phyloP scores from a whole-genome alignment of 2,113 vertebrate genomes.

The Psilopogon haemacephalus region DNA sequence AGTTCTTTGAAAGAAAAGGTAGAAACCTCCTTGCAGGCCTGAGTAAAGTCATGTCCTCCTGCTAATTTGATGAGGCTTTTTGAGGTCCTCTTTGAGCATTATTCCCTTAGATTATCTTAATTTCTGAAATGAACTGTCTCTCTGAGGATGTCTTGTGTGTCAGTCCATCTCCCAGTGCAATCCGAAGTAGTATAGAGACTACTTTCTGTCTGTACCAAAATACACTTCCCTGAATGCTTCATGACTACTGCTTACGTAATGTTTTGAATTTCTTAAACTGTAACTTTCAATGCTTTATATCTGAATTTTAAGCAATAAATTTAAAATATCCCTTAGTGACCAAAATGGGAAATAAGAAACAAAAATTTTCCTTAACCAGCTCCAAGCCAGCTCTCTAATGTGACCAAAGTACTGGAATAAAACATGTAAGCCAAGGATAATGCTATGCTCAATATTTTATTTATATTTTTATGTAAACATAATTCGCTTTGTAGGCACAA shows the following conservation, averaged over 20 bases:
- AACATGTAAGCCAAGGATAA: background rate
- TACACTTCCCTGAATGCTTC: background rate
- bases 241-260: background rate
- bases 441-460: conserved; percentile 91
- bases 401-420: background rate
- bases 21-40: background rate
- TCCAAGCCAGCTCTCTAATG: background rate
- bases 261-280: background rate
- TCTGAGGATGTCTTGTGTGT: background rate
- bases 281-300: background rate
- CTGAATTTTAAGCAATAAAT: background rate
- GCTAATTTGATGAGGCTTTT: background rate
- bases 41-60: background rate
- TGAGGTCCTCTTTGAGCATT: background rate
- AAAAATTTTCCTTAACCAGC: background rate
- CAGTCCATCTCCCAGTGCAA: background rate
- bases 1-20: background rate
- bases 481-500: conserved; percentile 87
- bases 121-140: background rate
- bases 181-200: background rate
- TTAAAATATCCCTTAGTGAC: background rate
- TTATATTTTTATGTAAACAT: conserved; percentile 90
- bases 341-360: background rate
- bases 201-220: background rate
- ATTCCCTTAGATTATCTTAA: background rate